Evolutionary conservation across 1,140 invertebrate species (phyloP), one percentile per base, ranked within the genome.

Genomic region (Panonychus citri): DNA sequence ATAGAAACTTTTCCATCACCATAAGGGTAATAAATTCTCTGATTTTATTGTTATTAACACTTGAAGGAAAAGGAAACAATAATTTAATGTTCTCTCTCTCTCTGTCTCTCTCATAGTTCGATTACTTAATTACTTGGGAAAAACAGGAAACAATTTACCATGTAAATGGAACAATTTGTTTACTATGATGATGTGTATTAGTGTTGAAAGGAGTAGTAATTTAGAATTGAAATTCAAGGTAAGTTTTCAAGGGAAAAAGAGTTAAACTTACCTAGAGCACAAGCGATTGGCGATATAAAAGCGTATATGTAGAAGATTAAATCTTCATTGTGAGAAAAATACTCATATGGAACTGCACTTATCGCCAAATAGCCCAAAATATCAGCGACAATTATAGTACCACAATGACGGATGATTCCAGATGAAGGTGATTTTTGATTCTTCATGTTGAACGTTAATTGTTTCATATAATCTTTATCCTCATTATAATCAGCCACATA

Each of bases 401-500:
- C 83, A 53, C 78, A 70, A 64, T 88, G 85, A 53, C 87, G 74
- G 40, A 78, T 75, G 27, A 77, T 74, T 15, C 81, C 82, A 66
- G 83, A 84, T 39, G 80, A 77, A 8, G 88, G 88, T 77, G 79
- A 82, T 60, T 70, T 71, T 65, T 81, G 71, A 17, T 66, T 68
- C 54, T 73, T 70, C 63, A 84, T 75, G 64, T 76, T 77, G 13
- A 71, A 66, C 34, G 77, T 75, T 53, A 85, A 76, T 55, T 78
- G 72, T 54, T 77, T 69, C 24, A 85, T 66, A 64, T 81, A 85
- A 4, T 75, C 65, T 1, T 75, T 75, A 64, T 86, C 79, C 56
- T 83, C 76, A 66, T 94, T 95, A 10, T 80, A 82, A 63, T 91
- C 85, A 50, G 76, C 74, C 0, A 94, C 85, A 70, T 94, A 94